A percentile compares a stretch with the other conserved stretches of the same genome.
Conservation (phyloP, 2,113 vertebrate genomes). For the Delphinapterus leucas region DNA sequence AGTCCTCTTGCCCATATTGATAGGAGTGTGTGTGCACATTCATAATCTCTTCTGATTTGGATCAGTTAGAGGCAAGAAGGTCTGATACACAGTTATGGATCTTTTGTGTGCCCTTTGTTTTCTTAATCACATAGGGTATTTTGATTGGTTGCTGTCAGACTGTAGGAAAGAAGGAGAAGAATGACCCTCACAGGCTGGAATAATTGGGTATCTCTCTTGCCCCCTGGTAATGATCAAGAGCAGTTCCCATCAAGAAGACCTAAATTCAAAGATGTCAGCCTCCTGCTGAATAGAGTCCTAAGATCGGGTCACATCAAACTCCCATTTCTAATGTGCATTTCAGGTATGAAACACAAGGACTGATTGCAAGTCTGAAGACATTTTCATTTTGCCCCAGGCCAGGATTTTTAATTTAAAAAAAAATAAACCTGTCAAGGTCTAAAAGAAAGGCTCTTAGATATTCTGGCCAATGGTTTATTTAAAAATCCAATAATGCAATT, state of each 20-base stretch:
- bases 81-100: not conserved
- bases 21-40: not conserved
- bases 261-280: conserved; percentile 27
- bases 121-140: not conserved
- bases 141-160: not conserved
- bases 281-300: not conserved
- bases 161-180: not conserved
- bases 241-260: conserved; percentile 33
- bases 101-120: not conserved
- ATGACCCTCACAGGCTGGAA: rapidly evolving
- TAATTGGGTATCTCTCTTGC: not conserved
- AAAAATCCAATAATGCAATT: conserved; percentile 84
- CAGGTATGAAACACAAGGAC: conserved; percentile 76
- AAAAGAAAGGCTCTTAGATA: conserved; percentile 77
- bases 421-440: conserved; percentile 75
- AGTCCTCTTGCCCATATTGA: not conserved
- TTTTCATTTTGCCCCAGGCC: conserved; percentile 79
- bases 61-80: not conserved
- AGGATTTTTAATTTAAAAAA: conserved; percentile 82
- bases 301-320: conserved; percentile 70
- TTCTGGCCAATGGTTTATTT: conserved; percentile 82
- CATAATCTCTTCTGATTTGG: not conserved
- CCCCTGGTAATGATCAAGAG: conserved; percentile 22
- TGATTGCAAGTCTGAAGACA: conserved; percentile 82
- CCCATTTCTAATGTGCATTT: conserved; percentile 69